A percentile compares a stretch with the other conserved stretches of the same genome.
Conservation (phyloP, 2,797 vertebrate species). For the Scleropages formosus region DNA sequence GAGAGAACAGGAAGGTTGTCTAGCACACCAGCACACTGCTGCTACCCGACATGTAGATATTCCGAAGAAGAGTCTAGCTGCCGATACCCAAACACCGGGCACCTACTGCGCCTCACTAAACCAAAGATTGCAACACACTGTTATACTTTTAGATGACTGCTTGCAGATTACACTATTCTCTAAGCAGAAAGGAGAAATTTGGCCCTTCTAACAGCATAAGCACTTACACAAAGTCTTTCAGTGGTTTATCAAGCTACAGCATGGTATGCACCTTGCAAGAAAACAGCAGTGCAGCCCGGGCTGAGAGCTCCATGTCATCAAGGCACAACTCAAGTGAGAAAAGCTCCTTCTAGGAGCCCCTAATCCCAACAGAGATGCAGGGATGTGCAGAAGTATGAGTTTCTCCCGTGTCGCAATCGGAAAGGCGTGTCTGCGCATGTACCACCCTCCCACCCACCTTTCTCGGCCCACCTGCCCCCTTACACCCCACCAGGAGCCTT, state of each 20-base stretch:
- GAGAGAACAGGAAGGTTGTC: no score
- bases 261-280: not conserved
- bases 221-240: not conserved
- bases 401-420: not conserved
- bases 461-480: not conserved
- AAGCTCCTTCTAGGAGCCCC: not conserved
- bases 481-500: not conserved
- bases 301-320: not conserved
- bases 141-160: no score
- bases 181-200: not conserved
- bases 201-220: not conserved
- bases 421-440: not conserved
- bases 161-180: no score
- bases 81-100: no score
- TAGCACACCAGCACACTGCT: no score
- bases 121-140: no score
- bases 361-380: constrained; percentile 49
- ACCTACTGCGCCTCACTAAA: no score
- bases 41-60: no score
- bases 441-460: not conserved
- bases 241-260: not conserved
- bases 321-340: not conserved
- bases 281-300: not conserved
- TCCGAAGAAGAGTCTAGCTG: no score
- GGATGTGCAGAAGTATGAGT: not conserved